Base-by-base conservation (phyloP, 2,888 invertebrate genomes). In the Drosophila lutescens region DNA sequence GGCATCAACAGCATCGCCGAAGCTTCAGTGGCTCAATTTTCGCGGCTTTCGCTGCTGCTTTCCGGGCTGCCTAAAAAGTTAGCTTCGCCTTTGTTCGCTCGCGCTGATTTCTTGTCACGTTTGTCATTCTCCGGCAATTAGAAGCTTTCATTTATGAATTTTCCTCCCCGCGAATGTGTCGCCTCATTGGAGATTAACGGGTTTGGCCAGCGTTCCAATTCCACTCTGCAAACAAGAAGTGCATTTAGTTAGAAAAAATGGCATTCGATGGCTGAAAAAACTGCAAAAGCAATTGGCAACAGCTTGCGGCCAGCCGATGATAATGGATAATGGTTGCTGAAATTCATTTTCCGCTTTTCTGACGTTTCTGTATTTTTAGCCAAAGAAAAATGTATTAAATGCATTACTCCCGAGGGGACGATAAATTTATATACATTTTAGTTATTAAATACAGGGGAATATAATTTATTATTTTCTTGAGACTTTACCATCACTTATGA, bases 1-100 rank as follows among this genome's bases (percentile, higher is more conserved):
- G 92, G 92, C 83, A 90, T 87, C 80, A 91, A 83, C 91, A 92
- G 89, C 85, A 88, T 88, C 83, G 78, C 72, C 83, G 77, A 12
- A 65, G 51, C 54, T 51, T 50, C 55, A 67, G 54, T 73, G 49
- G 68, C 79, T 55, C 70, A 56, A 71, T 72, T 71, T 61, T 71
- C 34, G 54, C 40, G 53, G 67, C 67, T 49, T 54, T 32, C 20
- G 58, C 49, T 44, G 46, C 47, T 32, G 20, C 23, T 13, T 44
- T 13, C 8, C 2, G 10, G 20, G 44, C 13, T 62, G 51, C 36
- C 49, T 54, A 40, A 81, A 72, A 62, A 59, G 58, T 67, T 63
- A 50, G 65, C 73, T 55, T 69, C 61, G 60, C 71, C 74, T 78
- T 74, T 71, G 77, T 71, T 74, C 68, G 46, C 40, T 69, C 57